These are phyloP conservation scores for Colletes gigas DNA, from an alignment of 1,140 invertebrate genomes.

Conservation along the genomic window DNA sequence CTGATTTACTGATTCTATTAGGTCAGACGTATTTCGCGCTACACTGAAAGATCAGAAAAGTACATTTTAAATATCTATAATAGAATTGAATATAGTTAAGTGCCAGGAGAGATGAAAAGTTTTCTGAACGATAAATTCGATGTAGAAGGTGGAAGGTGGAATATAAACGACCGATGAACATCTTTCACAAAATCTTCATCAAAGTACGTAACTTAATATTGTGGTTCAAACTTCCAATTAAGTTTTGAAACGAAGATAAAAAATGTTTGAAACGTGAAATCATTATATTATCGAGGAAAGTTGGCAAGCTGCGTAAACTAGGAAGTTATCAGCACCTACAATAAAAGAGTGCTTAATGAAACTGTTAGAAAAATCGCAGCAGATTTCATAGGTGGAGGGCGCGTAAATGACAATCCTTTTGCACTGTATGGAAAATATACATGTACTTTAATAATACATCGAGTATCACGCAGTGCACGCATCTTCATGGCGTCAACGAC, in stretches of 20 bases:
- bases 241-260: conserved; percentile 16
- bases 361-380: too few species aligned
- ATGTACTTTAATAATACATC: too few species aligned
- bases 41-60: neutral
- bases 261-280: conserved; percentile 3
- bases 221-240: conserved; percentile 30
- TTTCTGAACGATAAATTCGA: conserved; percentile 14
- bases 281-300: neutral
- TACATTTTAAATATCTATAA: too few species aligned
- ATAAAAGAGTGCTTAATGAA: neutral
- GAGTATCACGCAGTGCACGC: too few species aligned
- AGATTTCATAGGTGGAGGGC: too few species aligned
- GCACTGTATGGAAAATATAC: too few species aligned
- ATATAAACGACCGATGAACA: conserved; percentile 1
- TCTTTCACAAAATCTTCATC: conserved; percentile 38
- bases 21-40: too few species aligned
- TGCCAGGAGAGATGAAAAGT: neutral
- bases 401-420: too few species aligned
- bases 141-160: neutral
- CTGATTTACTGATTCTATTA: too few species aligned
- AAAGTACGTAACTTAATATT: conserved; percentile 42
- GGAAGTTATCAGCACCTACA: neutral
- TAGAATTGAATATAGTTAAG: neutral
- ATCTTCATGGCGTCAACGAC: too few species aligned
- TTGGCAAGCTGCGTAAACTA: neutral